These are phyloP conservation scores for Sebastes diploproa DNA, from an alignment of 2,797 vertebrate species.

Conservation along the genomic window DNA sequence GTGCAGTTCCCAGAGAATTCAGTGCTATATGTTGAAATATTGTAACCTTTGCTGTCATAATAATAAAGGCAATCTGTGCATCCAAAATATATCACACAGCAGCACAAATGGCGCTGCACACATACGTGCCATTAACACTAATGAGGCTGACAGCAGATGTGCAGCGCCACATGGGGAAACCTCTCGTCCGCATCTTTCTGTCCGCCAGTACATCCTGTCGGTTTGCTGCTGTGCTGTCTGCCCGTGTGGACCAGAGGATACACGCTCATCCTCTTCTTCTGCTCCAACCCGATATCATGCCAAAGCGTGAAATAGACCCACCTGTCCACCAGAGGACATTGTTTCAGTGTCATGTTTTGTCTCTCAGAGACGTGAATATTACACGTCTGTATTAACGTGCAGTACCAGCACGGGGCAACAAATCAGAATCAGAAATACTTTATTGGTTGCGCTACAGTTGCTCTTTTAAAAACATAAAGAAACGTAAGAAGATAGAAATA, in stretches of 20 bases:
- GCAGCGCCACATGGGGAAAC: slow-evolving; percentile 20
- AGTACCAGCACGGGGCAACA: no score
- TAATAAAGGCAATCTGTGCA: slow-evolving; percentile 27
- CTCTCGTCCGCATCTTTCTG: background rate
- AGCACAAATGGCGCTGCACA: slow-evolving; percentile 12
- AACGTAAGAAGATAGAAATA: no score
- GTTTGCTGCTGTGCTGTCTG: background rate
- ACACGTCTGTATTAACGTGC: no score
- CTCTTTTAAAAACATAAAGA: no score
- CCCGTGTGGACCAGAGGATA: background rate
- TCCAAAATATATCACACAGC: slow-evolving; percentile 14
- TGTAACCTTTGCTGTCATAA: slow-evolving; percentile 25
- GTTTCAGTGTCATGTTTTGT: no score
- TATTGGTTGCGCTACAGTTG: no score
- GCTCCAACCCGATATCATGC: no score
- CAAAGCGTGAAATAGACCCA: no score
- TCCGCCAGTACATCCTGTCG: background rate
- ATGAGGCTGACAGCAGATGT: slow-evolving; percentile 55
- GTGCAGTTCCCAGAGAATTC: background rate
- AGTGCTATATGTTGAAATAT: background rate
- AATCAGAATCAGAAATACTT: no score
- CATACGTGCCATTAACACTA: slow-evolving; percentile 48
- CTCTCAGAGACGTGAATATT: no score
- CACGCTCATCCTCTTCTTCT: background rate
- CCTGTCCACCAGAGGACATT: no score